Evolutionary conservation across 2,888 invertebrate species (phyloP).

Genomic region (Hydriomena furcata): DNA sequence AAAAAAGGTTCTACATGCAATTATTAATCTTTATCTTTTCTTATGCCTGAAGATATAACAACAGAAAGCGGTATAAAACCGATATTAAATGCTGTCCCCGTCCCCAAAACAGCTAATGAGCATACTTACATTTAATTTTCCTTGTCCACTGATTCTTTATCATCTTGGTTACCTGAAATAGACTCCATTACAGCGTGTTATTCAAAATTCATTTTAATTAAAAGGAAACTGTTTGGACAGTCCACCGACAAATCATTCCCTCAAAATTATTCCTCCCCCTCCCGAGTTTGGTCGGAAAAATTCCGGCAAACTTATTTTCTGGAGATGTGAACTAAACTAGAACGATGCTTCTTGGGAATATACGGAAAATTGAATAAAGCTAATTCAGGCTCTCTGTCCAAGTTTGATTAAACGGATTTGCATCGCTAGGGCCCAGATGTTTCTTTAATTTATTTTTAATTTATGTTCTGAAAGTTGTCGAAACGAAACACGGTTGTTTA

Average conservation of each 20-base stretch:
- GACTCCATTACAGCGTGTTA: slow-evolving; percentile 4
- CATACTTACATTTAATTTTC: slow-evolving; percentile 21
- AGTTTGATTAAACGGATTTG: slow-evolving; percentile 75
- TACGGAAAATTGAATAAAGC: slow-evolving; percentile 54
- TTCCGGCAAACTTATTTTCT: no score
- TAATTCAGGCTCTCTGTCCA: slow-evolving; percentile 31
- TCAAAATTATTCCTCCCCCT: slow-evolving; percentile 3
- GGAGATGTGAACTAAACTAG: slow-evolving; percentile 2
- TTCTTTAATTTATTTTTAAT: slow-evolving; percentile 77
- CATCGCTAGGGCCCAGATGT: slow-evolving; percentile 70
- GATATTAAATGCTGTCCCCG: no score
- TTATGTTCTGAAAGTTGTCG: slow-evolving; percentile 74
- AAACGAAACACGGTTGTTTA: slow-evolving; percentile 45
- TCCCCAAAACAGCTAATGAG: no score
- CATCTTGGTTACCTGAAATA: slow-evolving; percentile 25
- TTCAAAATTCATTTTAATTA: slow-evolving; percentile 15
- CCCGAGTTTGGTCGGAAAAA: not conserved
- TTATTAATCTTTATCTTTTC: no score
- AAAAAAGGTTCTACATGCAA: no score
- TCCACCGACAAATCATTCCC: slow-evolving; percentile 13
- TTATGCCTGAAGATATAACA: no score
- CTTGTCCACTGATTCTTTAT: slow-evolving; percentile 14
- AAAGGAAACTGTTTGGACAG: slow-evolving; percentile 1
- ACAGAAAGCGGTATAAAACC: no score
- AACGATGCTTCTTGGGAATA: not conserved